These are phyloP conservation scores for Nothobranchius kuhntae DNA, from an alignment of 2,113 vertebrate genomes.

Conservation along the genomic window DNA sequence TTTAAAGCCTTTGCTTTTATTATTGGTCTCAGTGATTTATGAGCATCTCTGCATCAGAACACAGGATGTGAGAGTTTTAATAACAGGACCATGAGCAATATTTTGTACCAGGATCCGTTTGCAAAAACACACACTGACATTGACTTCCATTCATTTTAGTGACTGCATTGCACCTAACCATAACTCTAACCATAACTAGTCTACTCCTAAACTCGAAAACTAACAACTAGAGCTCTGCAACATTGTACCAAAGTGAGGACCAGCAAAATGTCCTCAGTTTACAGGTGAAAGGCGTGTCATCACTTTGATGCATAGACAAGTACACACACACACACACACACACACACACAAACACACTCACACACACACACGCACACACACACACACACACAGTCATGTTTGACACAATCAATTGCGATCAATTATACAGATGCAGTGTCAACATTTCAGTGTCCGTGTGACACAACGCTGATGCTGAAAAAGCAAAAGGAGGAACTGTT, in stretches of 20 bases:
- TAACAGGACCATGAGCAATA: not conserved
- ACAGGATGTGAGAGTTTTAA: not conserved
- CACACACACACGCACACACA: slow-evolving; percentile 2
- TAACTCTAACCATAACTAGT: too few relatives aligned
- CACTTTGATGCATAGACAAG: not conserved
- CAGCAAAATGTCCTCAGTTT: too few relatives aligned
- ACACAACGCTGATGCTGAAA: slow-evolving; percentile 27
- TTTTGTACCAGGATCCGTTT: not conserved
- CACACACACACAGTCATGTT: slow-evolving; percentile 28
- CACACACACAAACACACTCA: too few relatives aligned
- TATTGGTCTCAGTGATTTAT: too few relatives aligned
- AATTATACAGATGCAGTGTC: slow-evolving; percentile 61
- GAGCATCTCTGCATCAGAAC: not conserved
- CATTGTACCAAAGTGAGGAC: too few relatives aligned
- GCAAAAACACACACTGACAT: not conserved
- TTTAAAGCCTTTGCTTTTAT: too few relatives aligned
- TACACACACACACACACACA: not conserved
- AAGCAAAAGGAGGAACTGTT: not conserved
- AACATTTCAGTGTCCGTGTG: slow-evolving; percentile 51
- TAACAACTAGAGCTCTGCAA: too few relatives aligned
- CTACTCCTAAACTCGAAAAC: too few relatives aligned
- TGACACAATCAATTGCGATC: slow-evolving; percentile 55
- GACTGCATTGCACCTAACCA: too few relatives aligned
- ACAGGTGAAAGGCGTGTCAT: too few relatives aligned
- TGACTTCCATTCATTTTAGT: too few relatives aligned